A percentile compares a stretch with the other conserved stretches of the same genome.
Evolutionary conservation across 2,797 vertebrate species (phyloP).

Genomic region (Platalea minor): DNA sequence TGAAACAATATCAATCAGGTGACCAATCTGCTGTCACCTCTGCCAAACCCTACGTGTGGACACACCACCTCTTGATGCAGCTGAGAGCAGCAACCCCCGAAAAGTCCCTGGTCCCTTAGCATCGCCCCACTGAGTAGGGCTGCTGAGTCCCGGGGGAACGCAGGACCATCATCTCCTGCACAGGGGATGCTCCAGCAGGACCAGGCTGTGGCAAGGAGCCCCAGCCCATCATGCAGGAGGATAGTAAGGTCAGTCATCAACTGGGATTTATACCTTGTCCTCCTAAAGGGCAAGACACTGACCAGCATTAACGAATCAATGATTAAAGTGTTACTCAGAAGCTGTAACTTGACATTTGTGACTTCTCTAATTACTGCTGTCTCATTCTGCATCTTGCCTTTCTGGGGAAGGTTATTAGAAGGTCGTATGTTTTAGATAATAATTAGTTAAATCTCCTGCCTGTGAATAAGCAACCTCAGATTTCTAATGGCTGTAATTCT

Average conservation of each 20-base stretch:
- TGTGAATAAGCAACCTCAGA: background rate
- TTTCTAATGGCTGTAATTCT: background rate
- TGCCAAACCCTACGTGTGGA: background rate
- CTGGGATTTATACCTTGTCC: background rate
- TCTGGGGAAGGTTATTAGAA: constrained; percentile 20
- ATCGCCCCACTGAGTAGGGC: background rate
- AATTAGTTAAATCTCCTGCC: background rate
- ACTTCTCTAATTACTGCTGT: background rate
- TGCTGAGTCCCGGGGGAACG: background rate
- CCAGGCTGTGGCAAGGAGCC: background rate
- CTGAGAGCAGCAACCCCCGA: background rate
- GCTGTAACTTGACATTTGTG: background rate
- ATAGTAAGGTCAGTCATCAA: background rate
- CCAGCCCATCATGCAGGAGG: background rate
- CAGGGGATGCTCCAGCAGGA: background rate
- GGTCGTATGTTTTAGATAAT: background rate
- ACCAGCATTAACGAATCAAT: background rate
- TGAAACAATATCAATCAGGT: background rate
- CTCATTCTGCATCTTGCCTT: background rate
- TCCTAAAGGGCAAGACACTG: background rate
- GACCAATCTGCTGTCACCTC: background rate
- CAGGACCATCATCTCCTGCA: background rate
- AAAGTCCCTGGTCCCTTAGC: background rate
- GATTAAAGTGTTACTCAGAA: constrained; percentile 1
- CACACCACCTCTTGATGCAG: background rate